Evolutionary conservation across 2,797 vertebrate species (phyloP).

Genomic region (Myripristis jacobus): DNA sequence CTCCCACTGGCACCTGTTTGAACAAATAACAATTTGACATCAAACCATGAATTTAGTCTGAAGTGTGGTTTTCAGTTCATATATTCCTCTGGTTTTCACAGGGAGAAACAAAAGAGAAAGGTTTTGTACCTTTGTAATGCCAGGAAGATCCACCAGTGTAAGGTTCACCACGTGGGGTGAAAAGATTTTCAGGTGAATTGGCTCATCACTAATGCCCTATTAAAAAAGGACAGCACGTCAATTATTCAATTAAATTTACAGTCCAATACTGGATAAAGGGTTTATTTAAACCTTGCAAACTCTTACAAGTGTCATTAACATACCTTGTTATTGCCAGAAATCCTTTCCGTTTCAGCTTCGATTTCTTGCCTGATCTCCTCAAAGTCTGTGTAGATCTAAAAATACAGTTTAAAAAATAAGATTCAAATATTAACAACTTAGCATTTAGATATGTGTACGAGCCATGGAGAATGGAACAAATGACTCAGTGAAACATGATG

Average conservation of each 20-base stretch:
- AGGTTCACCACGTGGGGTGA: conserved; percentile 96
- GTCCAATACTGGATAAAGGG: not conserved
- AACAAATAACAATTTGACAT: not conserved
- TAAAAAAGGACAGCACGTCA: conserved; percentile 8
- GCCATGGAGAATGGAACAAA: not conserved
- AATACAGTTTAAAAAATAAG: not conserved
- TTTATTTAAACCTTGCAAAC: not conserved
- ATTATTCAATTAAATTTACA: not conserved
- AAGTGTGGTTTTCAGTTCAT: not conserved
- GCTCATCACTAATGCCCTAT: conserved; percentile 95
- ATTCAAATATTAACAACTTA: not conserved
- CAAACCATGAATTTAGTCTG: not conserved
- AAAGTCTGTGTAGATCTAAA: conserved; percentile 94
- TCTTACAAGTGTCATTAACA: not conserved
- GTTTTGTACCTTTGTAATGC: conserved; percentile 93
- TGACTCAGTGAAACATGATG: not conserved
- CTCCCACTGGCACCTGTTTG: conserved; percentile 93
- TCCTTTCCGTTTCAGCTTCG: conserved; percentile 94
- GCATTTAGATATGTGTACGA: not conserved
- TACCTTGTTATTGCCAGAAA: conserved; percentile 98
- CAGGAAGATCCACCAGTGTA: conserved; percentile 97
- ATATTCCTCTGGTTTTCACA: not conserved
- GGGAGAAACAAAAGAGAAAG: not conserved
- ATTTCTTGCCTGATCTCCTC: conserved; percentile 98
- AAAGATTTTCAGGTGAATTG: conserved; percentile 98